Evolutionary conservation across 2,113 vertebrate genomes (phyloP), one percentile per base, ranked within the genome.

Genomic region (Oryzias curvinotus): DNA sequence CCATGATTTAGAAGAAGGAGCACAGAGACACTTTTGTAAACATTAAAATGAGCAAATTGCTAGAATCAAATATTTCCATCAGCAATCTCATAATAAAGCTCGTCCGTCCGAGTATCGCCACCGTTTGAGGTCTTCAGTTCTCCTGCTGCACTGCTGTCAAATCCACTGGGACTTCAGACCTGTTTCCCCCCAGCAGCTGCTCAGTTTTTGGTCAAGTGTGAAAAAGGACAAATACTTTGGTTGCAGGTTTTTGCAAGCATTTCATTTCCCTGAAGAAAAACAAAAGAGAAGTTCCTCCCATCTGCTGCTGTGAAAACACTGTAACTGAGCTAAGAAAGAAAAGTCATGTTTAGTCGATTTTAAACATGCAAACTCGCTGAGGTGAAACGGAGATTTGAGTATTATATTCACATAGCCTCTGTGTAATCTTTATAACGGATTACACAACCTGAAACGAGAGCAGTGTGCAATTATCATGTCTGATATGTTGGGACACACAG

Each of bases 161-260:
- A 56, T 55, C 73, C 73, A 73, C 17, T 2, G 6, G 47, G 76
- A 65, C 52, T 49, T 56, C 28, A 14, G 18, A 70, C 26, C 52
- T 56, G 52, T 51, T 68, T 2, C 57, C 46, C 45, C 60, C 68
- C 84, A 84, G 84, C 74, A 81, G 76, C 59, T 58, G 4, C 21
- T 52, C 26, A 57, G 56, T 43, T 12, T 44, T 52, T 25, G 36
- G 62, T 73, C 58, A 66, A 70, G 66, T 60, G 67, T 36, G 10
- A 36, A 63, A 57, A 49, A 56, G 16, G 28, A 44, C 26, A 36
- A 64, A 21, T 42, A 62, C 42, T 59, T 43, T 18, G 26, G 50
- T 49, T 61, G 30, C 55, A 4, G 57, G 63, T 51, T 68, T 53
- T 50, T 26, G 45, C 5, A 10, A n/a, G 16, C 6, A 19, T 47